phyloP scores from a whole-genome alignment of 2,888 invertebrate genomes.

The Lapara coniferarum region DNA sequence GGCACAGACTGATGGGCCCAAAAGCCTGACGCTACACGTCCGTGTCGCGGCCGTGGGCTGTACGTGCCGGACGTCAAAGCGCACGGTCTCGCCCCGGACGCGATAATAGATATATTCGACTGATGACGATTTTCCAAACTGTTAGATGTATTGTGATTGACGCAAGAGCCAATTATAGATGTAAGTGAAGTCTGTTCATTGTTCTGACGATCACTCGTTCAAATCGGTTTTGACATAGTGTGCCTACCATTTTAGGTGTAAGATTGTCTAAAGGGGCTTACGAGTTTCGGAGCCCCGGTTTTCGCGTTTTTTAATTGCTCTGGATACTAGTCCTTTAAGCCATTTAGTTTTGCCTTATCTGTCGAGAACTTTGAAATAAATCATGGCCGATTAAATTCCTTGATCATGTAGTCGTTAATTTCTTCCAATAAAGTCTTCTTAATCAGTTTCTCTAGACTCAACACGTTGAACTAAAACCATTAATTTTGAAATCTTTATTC shows the following conservation, averaged over 20 bases:
- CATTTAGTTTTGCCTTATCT: not conserved
- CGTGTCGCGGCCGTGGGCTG: not conserved
- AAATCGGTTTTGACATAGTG: constrained; percentile 8
- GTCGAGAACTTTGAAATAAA: not conserved
- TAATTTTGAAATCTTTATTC: not conserved
- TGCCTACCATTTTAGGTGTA: constrained; percentile 6
- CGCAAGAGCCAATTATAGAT: constrained; percentile 17
- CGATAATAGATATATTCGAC: constrained; percentile 1
- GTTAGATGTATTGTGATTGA: constrained; percentile 10
- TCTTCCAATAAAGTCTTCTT: constrained; percentile 17
- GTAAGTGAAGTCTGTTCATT: constrained; percentile 7
- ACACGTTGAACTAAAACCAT: not conserved
- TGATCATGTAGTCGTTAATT: not conserved
- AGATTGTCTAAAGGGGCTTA: not conserved
- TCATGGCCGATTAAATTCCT: not conserved
- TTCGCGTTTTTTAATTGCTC: not conserved
- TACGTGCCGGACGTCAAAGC: not conserved
- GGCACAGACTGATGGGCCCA: not conserved
- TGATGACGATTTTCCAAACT: constrained; percentile 12
- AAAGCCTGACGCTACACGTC: not conserved
- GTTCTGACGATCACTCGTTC: not conserved
- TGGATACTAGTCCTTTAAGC: not conserved
- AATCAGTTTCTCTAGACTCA: not conserved
- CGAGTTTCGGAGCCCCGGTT: not conserved
- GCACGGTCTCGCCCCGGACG: not conserved